phyloP scores from a whole-genome alignment of 2,113 vertebrate genomes.

The Butorides virescens region DNA sequence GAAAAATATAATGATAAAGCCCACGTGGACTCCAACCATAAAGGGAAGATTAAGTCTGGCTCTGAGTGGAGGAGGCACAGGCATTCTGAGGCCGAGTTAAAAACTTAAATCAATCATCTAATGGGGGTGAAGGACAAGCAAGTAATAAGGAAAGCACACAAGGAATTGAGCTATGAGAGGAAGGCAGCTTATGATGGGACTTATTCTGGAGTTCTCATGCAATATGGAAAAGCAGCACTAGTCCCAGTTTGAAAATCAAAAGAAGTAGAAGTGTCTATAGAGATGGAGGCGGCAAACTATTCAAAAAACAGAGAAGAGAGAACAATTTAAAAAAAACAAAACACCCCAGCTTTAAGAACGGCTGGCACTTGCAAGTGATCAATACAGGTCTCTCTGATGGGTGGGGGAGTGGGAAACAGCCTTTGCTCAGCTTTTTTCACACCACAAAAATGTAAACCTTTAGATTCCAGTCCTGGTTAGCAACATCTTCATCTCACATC shows the following conservation, averaged over 20 bases:
- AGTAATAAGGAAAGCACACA: not conserved
- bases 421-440: not conserved
- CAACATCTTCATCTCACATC: not conserved
- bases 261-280: not conserved
- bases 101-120: slow-evolving; percentile 3
- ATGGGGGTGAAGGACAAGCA: not conserved
- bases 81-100: not conserved
- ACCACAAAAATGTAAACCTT: not conserved
- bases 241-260: not conserved
- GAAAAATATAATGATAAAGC: slow-evolving; percentile 8
- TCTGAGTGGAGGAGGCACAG: not conserved
- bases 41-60: not conserved
- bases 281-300: not conserved
- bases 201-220: not conserved
- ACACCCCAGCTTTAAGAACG: not conserved
- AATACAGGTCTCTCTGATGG: not conserved
- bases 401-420: not conserved
- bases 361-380: not conserved
- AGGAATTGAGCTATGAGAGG: not conserved
- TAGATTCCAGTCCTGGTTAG: not conserved
- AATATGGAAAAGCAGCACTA: not conserved
- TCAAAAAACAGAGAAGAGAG: not conserved
- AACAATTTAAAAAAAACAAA: not conserved
- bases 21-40: not conserved
- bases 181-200: not conserved